A percentile compares a stretch with the other conserved stretches of the same genome.
phyloP scores from a whole-genome alignment of 2,888 invertebrate species.

The Macaria notata region DNA sequence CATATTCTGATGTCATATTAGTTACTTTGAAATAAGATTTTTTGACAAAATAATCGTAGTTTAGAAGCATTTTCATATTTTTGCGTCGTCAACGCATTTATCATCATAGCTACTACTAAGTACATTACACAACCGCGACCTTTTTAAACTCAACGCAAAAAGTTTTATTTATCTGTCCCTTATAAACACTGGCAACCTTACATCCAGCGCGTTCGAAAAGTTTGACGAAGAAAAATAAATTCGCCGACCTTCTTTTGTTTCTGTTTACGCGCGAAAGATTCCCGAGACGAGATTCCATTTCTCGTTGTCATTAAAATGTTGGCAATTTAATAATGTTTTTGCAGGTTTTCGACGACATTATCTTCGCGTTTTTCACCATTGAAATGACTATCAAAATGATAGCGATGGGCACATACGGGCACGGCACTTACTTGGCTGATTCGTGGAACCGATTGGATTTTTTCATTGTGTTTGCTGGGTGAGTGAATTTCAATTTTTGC shows the following conservation, averaged over 20 bases:
- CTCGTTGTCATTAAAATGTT: slow-evolving; percentile 23
- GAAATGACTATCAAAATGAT: slow-evolving; percentile 99
- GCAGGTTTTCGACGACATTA: slow-evolving; percentile 98
- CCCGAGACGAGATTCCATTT: slow-evolving; percentile 26
- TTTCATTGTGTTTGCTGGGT: slow-evolving; percentile 99
- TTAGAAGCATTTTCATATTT: too few species aligned
- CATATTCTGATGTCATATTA: too few species aligned
- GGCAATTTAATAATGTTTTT: slow-evolving; percentile 30
- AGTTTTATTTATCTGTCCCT: slow-evolving; percentile 16
- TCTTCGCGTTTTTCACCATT: slow-evolving; percentile 98
- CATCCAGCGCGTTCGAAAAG: slow-evolving; percentile 26
- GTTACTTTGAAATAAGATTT: too few species aligned
- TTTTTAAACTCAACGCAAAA: slow-evolving; percentile 1
- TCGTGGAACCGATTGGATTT: slow-evolving; percentile 99
- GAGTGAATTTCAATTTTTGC: slow-evolving; percentile 49
- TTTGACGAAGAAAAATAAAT: slow-evolving; percentile 25
- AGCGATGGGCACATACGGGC: slow-evolving; percentile 98
- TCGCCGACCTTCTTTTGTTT: slow-evolving; percentile 30
- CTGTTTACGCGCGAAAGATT: slow-evolving; percentile 27
- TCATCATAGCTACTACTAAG: too few species aligned
- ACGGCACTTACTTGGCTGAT: slow-evolving; percentile 97
- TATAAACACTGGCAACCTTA: slow-evolving; percentile 28
- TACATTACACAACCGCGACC: too few species aligned
- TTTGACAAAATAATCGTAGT: too few species aligned
- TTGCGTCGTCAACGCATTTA: too few species aligned